Base-by-base conservation (phyloP, 1,140 invertebrate species). In the Dysdera silvatica region DNA sequence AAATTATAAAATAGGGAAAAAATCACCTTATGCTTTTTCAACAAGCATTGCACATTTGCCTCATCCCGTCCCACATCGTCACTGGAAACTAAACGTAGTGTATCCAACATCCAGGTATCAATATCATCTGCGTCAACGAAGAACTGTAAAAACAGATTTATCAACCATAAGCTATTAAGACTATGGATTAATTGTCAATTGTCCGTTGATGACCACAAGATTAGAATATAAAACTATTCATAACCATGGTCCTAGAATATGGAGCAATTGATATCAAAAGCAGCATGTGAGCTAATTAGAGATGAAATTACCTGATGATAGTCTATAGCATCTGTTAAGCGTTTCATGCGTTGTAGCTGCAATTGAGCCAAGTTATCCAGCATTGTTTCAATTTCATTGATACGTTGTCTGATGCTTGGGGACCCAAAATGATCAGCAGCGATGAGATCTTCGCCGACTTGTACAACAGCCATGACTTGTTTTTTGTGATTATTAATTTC, bases 91-190 rank as follows among this genome's bases (percentile, higher is more conserved):
- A 99, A 80, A 55, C 94, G 83, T 31, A 97, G 78, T 6, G 92
- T 96, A 74, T 99, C 96, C 67, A 98, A 75, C 91, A 99, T 96
- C 92, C 95, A 98, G 68, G 93, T 92, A 73, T 99, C 96, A 48
- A 98, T 88, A 76, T 99, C 96, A 77, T 98, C 96, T 26, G 95
- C 95, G 80, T 99, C 95, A 31, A 95, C 90, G 75, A 99, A 98
- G 75, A 99, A 85, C 81, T 84, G 66, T 14, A 71, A 71, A 55
- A 65, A 59, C 20, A 49, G 60, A 41, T 6, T 41, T 48, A 48
- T 26, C 31, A 29, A 57, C 18, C 54, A 28, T 56, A n/a, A 59
- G n/a, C 14, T n/a, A n/a, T n/a, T n/a, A n/a, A n/a, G n/a, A n/a
- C n/a, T n/a, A n/a, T n/a, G n/a, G n/a, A n/a, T n/a, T n/a, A n/a